Percentiles rank a stretch among this genome's conserved stretches.
These are phyloP conservation scores for Lepidonotus clava DNA, from an alignment of 2,888 invertebrate genomes.

Conservation along the genomic window DNA sequence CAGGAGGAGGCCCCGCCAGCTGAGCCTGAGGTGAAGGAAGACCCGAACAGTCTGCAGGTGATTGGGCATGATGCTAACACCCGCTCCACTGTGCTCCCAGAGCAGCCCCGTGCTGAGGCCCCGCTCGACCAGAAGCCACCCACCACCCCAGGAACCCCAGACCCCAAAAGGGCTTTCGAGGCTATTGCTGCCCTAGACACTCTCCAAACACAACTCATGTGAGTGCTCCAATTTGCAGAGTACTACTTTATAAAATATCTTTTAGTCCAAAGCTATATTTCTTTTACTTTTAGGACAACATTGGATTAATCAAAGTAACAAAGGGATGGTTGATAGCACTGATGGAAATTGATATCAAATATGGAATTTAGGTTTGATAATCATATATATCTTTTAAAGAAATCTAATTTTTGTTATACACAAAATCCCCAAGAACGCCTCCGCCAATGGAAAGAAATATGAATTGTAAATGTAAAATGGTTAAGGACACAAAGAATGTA, in stretches of 20 bases:
- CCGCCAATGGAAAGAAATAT: too few species aligned
- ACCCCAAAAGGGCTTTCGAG: slow-evolving; percentile 74
- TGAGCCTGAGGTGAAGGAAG: slow-evolving; percentile 32
- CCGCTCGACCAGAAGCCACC: neutral
- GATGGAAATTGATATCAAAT: too few species aligned
- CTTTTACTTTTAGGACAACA: too few species aligned
- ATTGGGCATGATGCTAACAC: slow-evolving; percentile 78
- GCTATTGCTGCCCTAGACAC: slow-evolving; percentile 75
- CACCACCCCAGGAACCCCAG: slow-evolving; percentile 50
- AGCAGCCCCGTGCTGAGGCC: slow-evolving; percentile 12
- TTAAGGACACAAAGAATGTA: too few species aligned
- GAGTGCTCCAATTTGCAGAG: slow-evolving; percentile 63
- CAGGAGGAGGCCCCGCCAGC: slow-evolving; percentile 21
- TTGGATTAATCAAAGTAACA: too few species aligned
- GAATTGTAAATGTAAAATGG: too few species aligned
- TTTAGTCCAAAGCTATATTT: neutral
- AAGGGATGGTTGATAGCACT: too few species aligned
- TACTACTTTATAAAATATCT: neutral
- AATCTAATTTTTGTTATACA: too few species aligned
- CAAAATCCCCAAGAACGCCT: too few species aligned
- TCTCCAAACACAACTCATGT: slow-evolving; percentile 77
- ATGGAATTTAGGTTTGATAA: too few species aligned
- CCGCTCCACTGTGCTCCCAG: slow-evolving; percentile 67
- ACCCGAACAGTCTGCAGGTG: slow-evolving; percentile 69
- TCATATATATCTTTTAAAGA: too few species aligned